Conservation (phyloP, 2,888 invertebrate species). For the Nemotelus nigrinus region DNA sequence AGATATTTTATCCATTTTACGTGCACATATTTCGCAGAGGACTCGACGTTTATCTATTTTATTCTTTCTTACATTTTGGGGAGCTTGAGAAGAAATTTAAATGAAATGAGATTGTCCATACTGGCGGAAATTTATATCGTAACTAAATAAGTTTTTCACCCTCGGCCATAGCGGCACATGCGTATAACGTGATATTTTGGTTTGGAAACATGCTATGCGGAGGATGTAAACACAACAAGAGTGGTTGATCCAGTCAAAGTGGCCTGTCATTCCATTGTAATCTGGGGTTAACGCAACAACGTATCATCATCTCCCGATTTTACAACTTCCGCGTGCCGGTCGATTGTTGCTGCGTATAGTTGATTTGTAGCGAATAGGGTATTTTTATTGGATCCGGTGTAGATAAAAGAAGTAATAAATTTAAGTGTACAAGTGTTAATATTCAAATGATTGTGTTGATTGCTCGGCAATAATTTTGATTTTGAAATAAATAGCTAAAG, state of each 20-base stretch:
- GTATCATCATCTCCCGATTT: constrained; percentile 32
- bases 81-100: constrained; percentile 20
- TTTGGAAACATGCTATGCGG: background rate
- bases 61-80: too few species aligned
- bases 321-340: constrained; percentile 19
- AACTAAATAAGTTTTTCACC: constrained; percentile 23
- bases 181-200: constrained; percentile 17
- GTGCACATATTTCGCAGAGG: constrained; percentile 3
- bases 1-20: constrained; percentile 18
- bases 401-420: too few species aligned
- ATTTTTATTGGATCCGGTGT: background rate
- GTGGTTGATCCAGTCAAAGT: too few species aligned
- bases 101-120: constrained; percentile 16
- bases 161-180: background rate
- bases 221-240: too few species aligned
- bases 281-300: constrained; percentile 43
- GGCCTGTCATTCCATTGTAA: constrained; percentile 39
- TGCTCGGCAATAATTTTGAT: too few species aligned
- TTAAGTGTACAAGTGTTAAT: too few species aligned
- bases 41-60: background rate
- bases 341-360: background rate
- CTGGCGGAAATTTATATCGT: constrained; percentile 21
- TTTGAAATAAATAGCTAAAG: too few species aligned
- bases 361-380: background rate
- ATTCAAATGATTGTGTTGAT: too few species aligned